Percentiles rank a stretch among this genome's conserved stretches.
Conservation (phyloP, 2,113 vertebrate species). For the Pangasianodon hypophthalmus region DNA sequence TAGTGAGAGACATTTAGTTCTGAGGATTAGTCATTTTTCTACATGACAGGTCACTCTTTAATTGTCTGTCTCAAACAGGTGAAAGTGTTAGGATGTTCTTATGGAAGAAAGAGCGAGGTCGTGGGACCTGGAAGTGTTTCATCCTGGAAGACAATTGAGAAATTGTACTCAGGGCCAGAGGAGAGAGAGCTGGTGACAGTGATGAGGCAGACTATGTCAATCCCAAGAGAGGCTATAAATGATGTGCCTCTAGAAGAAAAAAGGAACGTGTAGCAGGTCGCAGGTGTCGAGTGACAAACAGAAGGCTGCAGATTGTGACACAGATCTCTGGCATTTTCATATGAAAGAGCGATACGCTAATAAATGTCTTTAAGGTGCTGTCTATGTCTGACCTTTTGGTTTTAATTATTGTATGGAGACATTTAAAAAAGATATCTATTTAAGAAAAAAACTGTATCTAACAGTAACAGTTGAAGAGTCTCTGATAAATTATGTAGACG, state of each 20-base stretch:
- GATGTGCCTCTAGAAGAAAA: conserved; percentile 30
- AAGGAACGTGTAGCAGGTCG: conserved; percentile 36
- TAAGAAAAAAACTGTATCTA: conserved; percentile 11
- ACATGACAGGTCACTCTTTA: conserved; percentile 9
- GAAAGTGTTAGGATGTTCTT: conserved; percentile 21
- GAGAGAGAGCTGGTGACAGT: conserved; percentile 18
- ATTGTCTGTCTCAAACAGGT: conserved; percentile 24
- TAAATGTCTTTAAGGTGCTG: conserved; percentile 33
- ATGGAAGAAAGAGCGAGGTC: neutral
- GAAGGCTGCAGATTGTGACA: conserved; percentile 20
- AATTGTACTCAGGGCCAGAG: conserved; percentile 17
- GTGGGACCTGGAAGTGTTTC: conserved; percentile 20
- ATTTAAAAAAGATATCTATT: conserved; percentile 42
- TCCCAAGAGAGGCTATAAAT: conserved; percentile 43
- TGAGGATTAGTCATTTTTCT: conserved; percentile 21
- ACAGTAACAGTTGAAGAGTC: conserved; percentile 12
- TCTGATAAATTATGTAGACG: conserved; percentile 46
- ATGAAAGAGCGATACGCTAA: conserved; percentile 25
- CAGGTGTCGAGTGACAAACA: conserved; percentile 36
- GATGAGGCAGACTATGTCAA: conserved; percentile 39
- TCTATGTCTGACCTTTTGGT: conserved; percentile 19
- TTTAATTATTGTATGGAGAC: conserved; percentile 35
- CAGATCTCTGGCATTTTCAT: conserved; percentile 18
- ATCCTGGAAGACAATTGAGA: conserved; percentile 22
- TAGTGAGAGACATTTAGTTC: conserved; percentile 13